phyloP scores from a whole-genome alignment of 1,140 invertebrate species.

The Nymphalis io region DNA sequence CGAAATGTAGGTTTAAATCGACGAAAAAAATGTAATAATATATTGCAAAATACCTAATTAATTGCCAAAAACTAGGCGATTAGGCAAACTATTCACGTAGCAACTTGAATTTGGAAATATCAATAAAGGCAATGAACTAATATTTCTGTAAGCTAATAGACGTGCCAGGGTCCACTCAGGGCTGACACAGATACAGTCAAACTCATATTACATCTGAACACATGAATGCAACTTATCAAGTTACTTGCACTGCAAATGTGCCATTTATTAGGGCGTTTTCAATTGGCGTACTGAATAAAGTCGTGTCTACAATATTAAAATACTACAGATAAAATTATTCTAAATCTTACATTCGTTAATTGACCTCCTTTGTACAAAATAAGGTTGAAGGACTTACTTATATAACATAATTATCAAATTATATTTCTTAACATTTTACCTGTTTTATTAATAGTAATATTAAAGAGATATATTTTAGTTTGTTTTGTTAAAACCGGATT shows the following conservation, averaged over 20 bases:
- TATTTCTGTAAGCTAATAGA: constrained; percentile 29
- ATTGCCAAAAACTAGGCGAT: background rate
- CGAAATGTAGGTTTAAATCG: no score
- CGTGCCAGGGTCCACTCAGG: constrained; percentile 24
- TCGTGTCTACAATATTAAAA: background rate
- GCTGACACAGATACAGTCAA: constrained; percentile 22
- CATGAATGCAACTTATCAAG: constrained; percentile 12
- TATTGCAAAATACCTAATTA: background rate
- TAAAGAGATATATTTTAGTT: no score
- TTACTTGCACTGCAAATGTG: constrained; percentile 21
- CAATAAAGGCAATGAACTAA: constrained; percentile 27
- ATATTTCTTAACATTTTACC: no score
- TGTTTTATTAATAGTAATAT: no score
- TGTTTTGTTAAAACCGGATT: no score
- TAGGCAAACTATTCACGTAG: background rate
- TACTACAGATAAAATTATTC: background rate
- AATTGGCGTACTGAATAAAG: background rate
- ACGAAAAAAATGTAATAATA: background rate
- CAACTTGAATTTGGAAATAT: constrained; percentile 15
- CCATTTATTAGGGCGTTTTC: constrained; percentile 9
- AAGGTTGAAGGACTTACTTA: no score
- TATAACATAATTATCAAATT: no score
- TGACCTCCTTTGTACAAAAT: no score
- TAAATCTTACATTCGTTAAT: no score
- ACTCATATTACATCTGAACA: constrained; percentile 18